These are phyloP conservation scores for Nyctibius grandis DNA, from an alignment of 2,797 vertebrate species.

Conservation along the genomic window DNA sequence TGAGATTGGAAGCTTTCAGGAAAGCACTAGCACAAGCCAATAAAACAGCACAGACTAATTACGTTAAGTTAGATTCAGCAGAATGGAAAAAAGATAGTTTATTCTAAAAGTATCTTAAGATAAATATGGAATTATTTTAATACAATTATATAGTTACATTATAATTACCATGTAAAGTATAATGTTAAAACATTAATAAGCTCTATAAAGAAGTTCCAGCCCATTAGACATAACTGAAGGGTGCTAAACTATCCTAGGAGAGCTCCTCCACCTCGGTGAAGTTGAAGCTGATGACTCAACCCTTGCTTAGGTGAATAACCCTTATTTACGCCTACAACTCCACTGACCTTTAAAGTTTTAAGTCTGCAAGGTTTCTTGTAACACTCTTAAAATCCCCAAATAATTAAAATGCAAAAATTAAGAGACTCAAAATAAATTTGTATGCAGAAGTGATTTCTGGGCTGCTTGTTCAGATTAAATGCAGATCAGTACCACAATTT, in stretches of 20 bases:
- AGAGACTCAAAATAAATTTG: neutral
- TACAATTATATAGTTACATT: neutral
- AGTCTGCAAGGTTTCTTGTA: neutral
- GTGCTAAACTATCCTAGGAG: neutral
- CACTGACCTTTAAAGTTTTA: neutral
- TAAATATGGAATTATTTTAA: neutral
- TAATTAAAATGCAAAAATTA: neutral
- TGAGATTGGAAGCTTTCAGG: neutral
- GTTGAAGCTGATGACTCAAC: neutral
- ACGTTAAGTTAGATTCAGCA: neutral
- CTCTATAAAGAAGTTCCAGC: neutral
- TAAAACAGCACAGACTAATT: neutral
- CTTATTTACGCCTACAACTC: neutral
- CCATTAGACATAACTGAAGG: neutral
- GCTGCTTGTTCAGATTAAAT: neutral
- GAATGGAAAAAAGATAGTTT: neutral
- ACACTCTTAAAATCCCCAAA: neutral
- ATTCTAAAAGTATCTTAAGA: neutral
- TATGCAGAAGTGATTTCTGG: neutral
- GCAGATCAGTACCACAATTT: neutral
- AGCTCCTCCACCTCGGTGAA: neutral
- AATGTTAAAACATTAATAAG: neutral
- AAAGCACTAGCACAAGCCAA: neutral
- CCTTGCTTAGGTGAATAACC: neutral
- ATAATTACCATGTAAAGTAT: neutral